phyloP scores from a whole-genome alignment of 2,113 vertebrate genomes.

The Larimichthys polyactis region DNA sequence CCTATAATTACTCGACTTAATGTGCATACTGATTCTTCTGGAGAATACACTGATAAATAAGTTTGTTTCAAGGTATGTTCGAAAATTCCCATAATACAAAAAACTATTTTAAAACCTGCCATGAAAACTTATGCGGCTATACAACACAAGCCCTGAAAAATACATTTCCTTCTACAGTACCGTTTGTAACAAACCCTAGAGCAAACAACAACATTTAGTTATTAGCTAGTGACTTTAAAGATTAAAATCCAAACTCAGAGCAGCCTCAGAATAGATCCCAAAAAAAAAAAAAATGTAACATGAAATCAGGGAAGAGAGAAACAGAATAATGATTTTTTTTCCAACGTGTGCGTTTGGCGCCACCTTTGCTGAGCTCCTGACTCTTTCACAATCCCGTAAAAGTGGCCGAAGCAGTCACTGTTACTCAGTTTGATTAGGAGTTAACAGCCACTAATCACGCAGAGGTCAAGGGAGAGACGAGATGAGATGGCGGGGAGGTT shows the following conservation, averaged over 20 bases:
- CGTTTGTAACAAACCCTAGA: not conserved
- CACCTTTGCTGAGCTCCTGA: not conserved
- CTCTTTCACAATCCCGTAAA: not conserved
- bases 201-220: not conserved
- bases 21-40: slow-evolving; percentile 3
- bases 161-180: not conserved
- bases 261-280: no score
- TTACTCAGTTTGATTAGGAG: not conserved
- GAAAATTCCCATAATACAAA: slow-evolving; percentile 16
- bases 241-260: no score
- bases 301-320: not conserved
- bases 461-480: not conserved
- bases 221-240: not conserved
- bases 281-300: no score
- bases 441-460: not conserved
- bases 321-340: not conserved
- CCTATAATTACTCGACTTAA: slow-evolving; percentile 6
- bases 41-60: slow-evolving; percentile 1
- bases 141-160: not conserved
- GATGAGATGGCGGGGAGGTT: not conserved
- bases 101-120: not conserved
- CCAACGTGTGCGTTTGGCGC: not conserved
- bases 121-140: not conserved
- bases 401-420: not conserved
- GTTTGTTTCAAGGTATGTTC: slow-evolving; percentile 3